Conservation (phyloP, 2,113 vertebrate species). For the Alouatta palliata region DNA sequence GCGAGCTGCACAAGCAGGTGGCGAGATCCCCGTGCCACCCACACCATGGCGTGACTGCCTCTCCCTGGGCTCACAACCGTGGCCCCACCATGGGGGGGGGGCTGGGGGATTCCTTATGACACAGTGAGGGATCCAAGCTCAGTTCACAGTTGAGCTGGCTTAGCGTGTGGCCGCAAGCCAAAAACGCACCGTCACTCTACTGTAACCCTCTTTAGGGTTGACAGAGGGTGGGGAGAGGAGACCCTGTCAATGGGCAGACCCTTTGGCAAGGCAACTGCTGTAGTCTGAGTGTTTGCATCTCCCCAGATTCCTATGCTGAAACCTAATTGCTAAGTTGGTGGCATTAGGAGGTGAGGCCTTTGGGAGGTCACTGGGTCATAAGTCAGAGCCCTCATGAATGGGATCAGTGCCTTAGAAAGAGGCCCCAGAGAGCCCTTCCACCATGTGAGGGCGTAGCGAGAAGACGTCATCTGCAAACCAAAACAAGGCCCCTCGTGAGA, state of each 20-base stretch:
- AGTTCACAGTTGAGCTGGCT: not conserved
- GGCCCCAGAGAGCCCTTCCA: not conserved
- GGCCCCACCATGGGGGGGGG: not conserved
- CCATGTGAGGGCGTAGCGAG: not conserved
- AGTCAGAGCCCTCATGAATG: not conserved
- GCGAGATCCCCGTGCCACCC: not conserved
- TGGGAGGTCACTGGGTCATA: not conserved
- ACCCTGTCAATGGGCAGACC: not conserved
- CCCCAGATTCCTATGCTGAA: not conserved
- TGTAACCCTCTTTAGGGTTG: not conserved
- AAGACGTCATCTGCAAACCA: not conserved
- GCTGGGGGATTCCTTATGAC: not conserved
- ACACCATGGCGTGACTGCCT: not conserved
- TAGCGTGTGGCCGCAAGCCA: no score
- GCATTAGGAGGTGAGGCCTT: not conserved
- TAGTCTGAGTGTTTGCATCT: not conserved
- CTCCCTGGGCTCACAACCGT: not conserved
- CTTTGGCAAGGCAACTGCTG: no score
- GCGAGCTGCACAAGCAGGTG: not conserved
- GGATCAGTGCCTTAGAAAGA: not conserved
- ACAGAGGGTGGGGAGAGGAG: not conserved
- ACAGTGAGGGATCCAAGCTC: no score
- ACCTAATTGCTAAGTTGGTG: no score
- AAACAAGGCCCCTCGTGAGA: not conserved
- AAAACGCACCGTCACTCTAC: accelerated